Evolutionary conservation across 2,113 vertebrate genomes (phyloP).

Genomic region (Aythya baeri): DNA sequence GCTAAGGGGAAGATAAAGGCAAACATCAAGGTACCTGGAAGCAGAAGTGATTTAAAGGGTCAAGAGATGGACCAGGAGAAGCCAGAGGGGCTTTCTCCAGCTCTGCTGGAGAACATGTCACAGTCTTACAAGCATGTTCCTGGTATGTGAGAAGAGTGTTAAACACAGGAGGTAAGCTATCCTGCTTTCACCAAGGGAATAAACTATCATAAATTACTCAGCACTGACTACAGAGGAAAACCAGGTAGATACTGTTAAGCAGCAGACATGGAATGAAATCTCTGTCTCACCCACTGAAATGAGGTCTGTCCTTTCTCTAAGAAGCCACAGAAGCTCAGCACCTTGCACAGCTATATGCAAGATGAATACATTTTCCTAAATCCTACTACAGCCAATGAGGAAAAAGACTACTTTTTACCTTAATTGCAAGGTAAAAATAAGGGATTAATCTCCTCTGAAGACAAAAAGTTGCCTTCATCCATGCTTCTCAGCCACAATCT

Average conservation of each 20-base stretch:
- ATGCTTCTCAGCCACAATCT: background rate
- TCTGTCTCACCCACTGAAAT: background rate
- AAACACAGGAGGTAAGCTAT: background rate
- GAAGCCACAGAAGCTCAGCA: background rate
- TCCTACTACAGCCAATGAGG: background rate
- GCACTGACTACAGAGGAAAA: background rate
- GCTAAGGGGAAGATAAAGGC: background rate
- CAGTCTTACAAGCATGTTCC: background rate
- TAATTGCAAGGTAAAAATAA: background rate
- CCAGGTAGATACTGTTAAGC: background rate
- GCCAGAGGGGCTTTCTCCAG: background rate
- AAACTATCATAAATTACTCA: conserved; percentile 29
- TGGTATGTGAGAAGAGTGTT: background rate
- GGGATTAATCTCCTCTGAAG: background rate
- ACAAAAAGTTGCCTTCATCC: background rate
- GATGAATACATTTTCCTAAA: background rate
- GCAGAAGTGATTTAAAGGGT: conserved; percentile 12
- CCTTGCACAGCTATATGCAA: background rate
- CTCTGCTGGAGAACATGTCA: background rate
- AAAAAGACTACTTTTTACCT: background rate
- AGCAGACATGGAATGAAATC: background rate
- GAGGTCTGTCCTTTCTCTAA: background rate
- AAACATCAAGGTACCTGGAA: background rate
- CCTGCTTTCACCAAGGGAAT: background rate
- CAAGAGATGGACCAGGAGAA: background rate